Conservation (phyloP, 2,113 vertebrate genomes). For the Heterotilapia buettikoferi region DNA sequence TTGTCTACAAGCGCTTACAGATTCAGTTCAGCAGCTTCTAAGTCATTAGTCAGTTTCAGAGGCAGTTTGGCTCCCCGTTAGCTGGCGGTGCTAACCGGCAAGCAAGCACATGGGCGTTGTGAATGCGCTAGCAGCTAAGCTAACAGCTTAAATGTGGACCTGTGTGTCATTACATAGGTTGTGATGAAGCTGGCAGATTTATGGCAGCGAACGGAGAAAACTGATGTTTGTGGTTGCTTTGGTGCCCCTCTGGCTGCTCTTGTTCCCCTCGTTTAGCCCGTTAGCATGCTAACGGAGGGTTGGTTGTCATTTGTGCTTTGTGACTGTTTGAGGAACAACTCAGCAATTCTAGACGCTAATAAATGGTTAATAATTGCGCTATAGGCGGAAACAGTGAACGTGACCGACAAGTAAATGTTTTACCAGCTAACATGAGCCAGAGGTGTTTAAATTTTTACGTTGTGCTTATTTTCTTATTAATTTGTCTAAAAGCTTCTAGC, state of each 20-base stretch:
- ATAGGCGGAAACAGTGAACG: not conserved
- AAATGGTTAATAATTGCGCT: not conserved
- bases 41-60: rapidly evolving
- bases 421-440: rapidly evolving
- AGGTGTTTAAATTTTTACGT: not conserved
- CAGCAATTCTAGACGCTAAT: rapidly evolving
- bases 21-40: rapidly evolving
- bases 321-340: not conserved
- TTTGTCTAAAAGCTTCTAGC: constrained; percentile 54
- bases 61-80: not conserved
- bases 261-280: not conserved
- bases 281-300: constrained; percentile 3
- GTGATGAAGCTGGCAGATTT: rapidly evolving
- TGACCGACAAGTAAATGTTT: not conserved
- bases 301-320: constrained; percentile 29
- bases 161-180: rapidly evolving
- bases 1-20: rapidly evolving
- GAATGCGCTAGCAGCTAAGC: constrained; percentile 9
- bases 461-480: not conserved
- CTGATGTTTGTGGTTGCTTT: not conserved
- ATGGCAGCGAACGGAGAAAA: too few relatives aligned
- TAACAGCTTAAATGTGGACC: not conserved
- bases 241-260: not conserved
- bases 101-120: constrained; percentile 60
- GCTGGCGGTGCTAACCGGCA: constrained; percentile 21